Conservation (phyloP, 1,140 invertebrate species). For the Brachionus asplanchnoidis region DNA sequence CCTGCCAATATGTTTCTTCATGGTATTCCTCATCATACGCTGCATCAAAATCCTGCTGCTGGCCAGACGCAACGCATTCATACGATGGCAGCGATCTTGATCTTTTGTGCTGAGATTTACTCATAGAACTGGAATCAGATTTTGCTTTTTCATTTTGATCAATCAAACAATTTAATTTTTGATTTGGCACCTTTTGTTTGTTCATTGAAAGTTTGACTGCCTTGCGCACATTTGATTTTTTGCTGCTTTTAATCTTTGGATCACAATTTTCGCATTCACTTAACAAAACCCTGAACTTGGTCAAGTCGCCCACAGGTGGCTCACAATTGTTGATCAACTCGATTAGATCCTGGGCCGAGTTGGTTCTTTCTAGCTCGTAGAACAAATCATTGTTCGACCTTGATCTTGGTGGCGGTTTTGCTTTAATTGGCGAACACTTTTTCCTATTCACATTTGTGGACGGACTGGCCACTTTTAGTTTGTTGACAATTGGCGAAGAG, state of each 20-base stretch:
- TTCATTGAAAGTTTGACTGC: no score
- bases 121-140: not conserved
- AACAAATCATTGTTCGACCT: slow-evolving; percentile 30
- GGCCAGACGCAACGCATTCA: not conserved
- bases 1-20: slow-evolving; percentile 17
- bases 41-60: not conserved
- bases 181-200: no score
- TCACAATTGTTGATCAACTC: slow-evolving; percentile 32
- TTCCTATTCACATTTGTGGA: not conserved
- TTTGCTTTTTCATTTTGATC: not conserved
- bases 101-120: not conserved
- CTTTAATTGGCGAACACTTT: not conserved
- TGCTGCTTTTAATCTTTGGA: not conserved
- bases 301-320: not conserved
- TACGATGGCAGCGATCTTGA: not conserved
- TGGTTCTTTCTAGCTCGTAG: slow-evolving; percentile 22
- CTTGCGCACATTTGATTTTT: not conserved
- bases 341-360: slow-evolving; percentile 31
- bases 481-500: not conserved
- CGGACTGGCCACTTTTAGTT: not conserved
- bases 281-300: slow-evolving; percentile 7
- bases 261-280: slow-evolving; percentile 29
- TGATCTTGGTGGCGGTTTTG: slow-evolving; percentile 12
- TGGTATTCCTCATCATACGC: not conserved
- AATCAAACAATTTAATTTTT: not conserved